A percentile compares a stretch with the other conserved stretches of the same genome.
Conservation (phyloP, 2,113 vertebrate genomes). For the Cervus canadensis region DNA sequence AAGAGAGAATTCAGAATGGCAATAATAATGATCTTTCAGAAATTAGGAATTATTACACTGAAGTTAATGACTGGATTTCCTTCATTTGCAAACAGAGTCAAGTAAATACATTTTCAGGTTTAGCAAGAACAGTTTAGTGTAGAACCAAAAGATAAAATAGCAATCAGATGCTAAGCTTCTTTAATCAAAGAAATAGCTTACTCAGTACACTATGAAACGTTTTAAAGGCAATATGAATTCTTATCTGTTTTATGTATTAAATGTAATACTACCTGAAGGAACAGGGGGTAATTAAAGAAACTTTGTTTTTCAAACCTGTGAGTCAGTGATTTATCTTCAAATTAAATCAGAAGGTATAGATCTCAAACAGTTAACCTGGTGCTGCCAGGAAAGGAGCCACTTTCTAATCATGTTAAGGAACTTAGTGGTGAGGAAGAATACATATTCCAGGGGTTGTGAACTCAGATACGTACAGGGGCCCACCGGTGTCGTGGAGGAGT, state of each 20-base stretch:
- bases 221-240: background rate
- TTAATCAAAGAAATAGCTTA: conserved; percentile 35
- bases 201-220: background rate
- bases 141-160: background rate
- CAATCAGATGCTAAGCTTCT: background rate
- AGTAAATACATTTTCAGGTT: background rate
- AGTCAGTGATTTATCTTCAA: conserved; percentile 46
- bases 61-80: background rate
- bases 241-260: background rate
- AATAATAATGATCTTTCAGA: background rate
- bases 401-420: conserved; percentile 39
- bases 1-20: background rate
- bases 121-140: background rate
- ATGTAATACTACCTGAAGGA: background rate
- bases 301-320: background rate
- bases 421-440: background rate
- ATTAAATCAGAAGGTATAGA: conserved; percentile 25
- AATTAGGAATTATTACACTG: background rate
- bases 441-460: background rate
- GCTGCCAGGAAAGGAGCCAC: background rate
- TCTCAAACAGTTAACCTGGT: background rate
- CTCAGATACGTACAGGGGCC: background rate
- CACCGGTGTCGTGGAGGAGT: background rate
- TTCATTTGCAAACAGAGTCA: background rate
- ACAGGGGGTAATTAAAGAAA: background rate